Base-by-base conservation (phyloP, 1,140 invertebrate species). In the Orussus abietinus region DNA sequence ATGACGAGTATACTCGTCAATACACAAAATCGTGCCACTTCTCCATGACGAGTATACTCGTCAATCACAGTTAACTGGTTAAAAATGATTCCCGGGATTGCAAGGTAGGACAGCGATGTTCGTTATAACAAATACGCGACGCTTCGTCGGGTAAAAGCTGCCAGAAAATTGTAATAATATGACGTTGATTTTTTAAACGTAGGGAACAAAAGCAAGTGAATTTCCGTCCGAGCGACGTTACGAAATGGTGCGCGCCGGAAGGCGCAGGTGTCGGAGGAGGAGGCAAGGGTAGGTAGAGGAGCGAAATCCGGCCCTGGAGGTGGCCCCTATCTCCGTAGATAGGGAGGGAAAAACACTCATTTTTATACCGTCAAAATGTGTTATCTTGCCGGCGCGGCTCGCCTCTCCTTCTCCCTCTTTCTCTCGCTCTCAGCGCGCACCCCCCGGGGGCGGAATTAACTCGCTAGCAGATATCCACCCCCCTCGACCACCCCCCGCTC, bases 311-410 rank as follows among this genome's bases (percentile, higher is more conserved):
- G 47, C 48, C 53, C 49, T 54, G 49, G 55, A 46, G 52, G 51
- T 51, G 49, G n/a, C n/a, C 51, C 53, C 57, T 64, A 64, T 64
- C 60, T 59, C 42, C 42, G 43, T 21, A 60, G 57, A 63, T 63
- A 63, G 47, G 46, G 47, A 57, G 60, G 55, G 59, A 64, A 65
- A 66, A 67, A 64, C 60, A 67, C 64, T 67, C 64, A 67, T 67
- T 67, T 67, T 67, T 64, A 67, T 67, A 67, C 62, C 64, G 64
- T 66, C 64, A 66, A 66, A 66, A 64, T 62, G 62, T 58, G 62
- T 66, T 66, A 66, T 66, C 64, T 66, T 47, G 46, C 48, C 51
- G 45, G 54, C 48, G 53, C 53, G 48, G 42, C 45, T 47, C 51
- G 46, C 44, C 30, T 22, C 33, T 40, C 25, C 30, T 5, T 33